Percentiles rank a stretch among this genome's conserved stretches.
These are phyloP conservation scores for Pollachius pollachius DNA, from an alignment of 2,113 vertebrate genomes.

Conservation along the genomic window DNA sequence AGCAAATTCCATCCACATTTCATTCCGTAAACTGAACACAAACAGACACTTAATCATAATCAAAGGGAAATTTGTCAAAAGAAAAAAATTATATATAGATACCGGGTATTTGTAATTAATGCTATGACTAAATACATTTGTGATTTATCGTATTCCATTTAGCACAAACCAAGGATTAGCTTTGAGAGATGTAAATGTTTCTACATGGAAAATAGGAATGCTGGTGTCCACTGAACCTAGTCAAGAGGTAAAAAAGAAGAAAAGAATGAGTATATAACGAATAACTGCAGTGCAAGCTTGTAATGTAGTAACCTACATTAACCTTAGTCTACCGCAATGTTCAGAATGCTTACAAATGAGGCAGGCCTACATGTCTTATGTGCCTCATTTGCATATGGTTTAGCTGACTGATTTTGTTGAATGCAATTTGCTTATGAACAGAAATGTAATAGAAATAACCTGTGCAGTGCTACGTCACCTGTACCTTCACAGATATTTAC, in stretches of 20 bases:
- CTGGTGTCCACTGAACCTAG: constrained; percentile 26
- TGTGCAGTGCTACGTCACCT: too few relatives aligned
- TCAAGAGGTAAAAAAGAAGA: constrained; percentile 26
- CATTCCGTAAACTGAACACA: constrained; percentile 69
- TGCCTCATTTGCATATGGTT: too few relatives aligned
- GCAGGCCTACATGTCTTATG: too few relatives aligned
- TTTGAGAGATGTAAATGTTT: constrained; percentile 30
- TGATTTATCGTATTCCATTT: constrained; percentile 48
- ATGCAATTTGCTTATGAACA: too few relatives aligned
- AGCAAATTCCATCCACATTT: constrained; percentile 69
- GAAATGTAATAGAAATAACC: too few relatives aligned
- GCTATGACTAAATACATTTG: constrained; percentile 22
- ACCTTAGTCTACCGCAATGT: too few relatives aligned
- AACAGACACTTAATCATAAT: constrained; percentile 53
- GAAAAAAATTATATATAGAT: constrained; percentile 9
- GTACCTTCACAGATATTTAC: too few relatives aligned
- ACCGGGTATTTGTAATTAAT: neutral
- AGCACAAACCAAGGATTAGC: constrained; percentile 33
- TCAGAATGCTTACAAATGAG: too few relatives aligned
- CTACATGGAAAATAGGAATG: constrained; percentile 30
- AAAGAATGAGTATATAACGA: neutral
- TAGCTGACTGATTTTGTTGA: too few relatives aligned
- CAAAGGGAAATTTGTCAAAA: constrained; percentile 47
- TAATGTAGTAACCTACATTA: neutral
- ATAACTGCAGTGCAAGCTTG: constrained; percentile 11